Evolutionary conservation across 2,797 vertebrate genomes (phyloP).

Genomic region (Molothrus ater): DNA sequence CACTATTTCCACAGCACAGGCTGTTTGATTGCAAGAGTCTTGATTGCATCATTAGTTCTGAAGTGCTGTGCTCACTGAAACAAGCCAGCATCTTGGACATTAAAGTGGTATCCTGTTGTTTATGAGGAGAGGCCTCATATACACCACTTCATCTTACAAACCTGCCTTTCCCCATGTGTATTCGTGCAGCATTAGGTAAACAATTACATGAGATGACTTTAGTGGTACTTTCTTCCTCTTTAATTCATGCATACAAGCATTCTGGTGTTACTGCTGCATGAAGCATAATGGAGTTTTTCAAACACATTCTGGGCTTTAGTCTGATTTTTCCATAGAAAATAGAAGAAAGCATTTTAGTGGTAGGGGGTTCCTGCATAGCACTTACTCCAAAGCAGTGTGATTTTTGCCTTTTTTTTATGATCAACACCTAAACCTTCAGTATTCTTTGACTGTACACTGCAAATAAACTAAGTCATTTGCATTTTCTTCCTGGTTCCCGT

Average conservation of each 20-base stretch:
- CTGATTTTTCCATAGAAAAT: slow-evolving; percentile 68
- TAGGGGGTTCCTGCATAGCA: slow-evolving; percentile 40
- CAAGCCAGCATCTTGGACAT: slow-evolving; percentile 87
- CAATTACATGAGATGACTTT: slow-evolving; percentile 81
- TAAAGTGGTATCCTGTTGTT: slow-evolving; percentile 88
- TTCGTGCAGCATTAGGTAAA: slow-evolving; percentile 83
- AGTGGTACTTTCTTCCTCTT: slow-evolving; percentile 75
- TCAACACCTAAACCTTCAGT: slow-evolving; percentile 26
- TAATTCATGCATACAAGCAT: slow-evolving; percentile 74
- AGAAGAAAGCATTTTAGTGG: slow-evolving; percentile 57
- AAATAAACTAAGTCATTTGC: slow-evolving; percentile 44
- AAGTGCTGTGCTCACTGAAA: slow-evolving; percentile 88
- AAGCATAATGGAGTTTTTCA: slow-evolving; percentile 74
- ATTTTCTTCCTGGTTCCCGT: background rate
- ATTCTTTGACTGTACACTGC: background rate
- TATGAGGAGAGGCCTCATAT: slow-evolving; percentile 83
- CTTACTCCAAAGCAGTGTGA: slow-evolving; percentile 23
- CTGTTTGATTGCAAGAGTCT: slow-evolving; percentile 87
- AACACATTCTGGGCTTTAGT: slow-evolving; percentile 66
- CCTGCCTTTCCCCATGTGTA: slow-evolving; percentile 82
- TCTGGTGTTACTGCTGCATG: slow-evolving; percentile 74
- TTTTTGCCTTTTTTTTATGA: slow-evolving; percentile 17
- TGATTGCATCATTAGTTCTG: slow-evolving; percentile 90
- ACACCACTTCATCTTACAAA: slow-evolving; percentile 84
- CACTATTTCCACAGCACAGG: slow-evolving; percentile 80